Evolutionary conservation across 2,797 vertebrate species (phyloP), one percentile per base, ranked within the genome.

Genomic region (Lepilemur septentrionalis): DNA sequence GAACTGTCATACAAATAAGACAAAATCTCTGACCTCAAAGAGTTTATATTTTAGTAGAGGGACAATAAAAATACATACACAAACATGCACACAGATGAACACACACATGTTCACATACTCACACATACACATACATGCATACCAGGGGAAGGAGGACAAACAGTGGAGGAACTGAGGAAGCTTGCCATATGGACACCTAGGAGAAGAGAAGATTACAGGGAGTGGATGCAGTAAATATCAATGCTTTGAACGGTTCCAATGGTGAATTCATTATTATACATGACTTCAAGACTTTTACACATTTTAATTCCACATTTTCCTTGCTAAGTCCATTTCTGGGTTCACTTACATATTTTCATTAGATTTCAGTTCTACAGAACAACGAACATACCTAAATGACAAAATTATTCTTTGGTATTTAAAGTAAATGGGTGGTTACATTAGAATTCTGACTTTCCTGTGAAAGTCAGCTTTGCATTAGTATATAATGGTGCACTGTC

Each of bases 391-490:
- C 4, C 18, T 79, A 65, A 28, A 81, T 55, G 81, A 63, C 32
- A 65, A 70, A 88, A 92, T 59, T 95, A 82, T 75, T 67, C 7
- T 82, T 75, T 92, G 41, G 11, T 41, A 63, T 85, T 80, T 93
- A 72, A 79, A 80, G 25, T 35, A 87, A 92, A 72, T 12, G 6
- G 12, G 61, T 14, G 43, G 22, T 83, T 82, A 32, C 30, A 11
- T 76, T 89, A 7, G 18, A 78, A 14, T 63, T 78, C 50, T 46
- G 23, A 55, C 52, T 52, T 83, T 38, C 18, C 13, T 61, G 38
- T 55, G n/a, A 75, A 69, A 82, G 70, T 78, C 43, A 89, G 18
- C 23, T 69, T 89, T 38, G 5, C 3, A 32, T 78, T 72, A 55
- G 43, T 73, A 52, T 32, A 43, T 55, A 63, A 46, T 92, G 30